Percentiles rank a stretch among this genome's conserved stretches.
phyloP scores from a whole-genome alignment of 2,797 vertebrate species.

The Limnodromus scolopaceus region DNA sequence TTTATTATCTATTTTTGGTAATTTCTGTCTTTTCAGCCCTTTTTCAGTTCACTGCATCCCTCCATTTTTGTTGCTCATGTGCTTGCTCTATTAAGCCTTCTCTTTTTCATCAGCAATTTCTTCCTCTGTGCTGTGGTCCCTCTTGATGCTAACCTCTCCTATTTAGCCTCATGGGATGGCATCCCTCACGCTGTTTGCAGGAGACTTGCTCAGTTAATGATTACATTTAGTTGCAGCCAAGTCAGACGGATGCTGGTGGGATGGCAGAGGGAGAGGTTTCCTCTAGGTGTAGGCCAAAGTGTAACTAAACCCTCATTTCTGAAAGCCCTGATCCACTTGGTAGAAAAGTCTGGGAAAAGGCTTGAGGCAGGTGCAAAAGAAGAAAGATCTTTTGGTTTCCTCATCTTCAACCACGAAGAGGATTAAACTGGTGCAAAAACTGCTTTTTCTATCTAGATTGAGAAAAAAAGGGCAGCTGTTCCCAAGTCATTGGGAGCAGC shows the following conservation, averaged over 20 bases:
- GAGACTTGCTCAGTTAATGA: not conserved
- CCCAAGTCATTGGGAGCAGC: not conserved
- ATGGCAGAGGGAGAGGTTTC: not conserved
- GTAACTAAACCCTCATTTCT: not conserved
- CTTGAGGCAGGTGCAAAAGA: not conserved
- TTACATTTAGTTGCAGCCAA: not conserved
- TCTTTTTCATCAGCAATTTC: not conserved
- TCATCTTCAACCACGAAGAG: not conserved
- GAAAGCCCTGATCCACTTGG: not conserved
- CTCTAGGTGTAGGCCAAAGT: not conserved
- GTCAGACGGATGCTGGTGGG: not conserved
- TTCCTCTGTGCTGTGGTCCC: not conserved
- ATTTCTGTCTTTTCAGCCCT: not conserved
- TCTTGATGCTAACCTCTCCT: not conserved
- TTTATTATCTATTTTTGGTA: not conserved
- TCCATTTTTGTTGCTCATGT: not conserved
- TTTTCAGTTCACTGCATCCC: not conserved
- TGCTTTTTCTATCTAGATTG: not conserved
- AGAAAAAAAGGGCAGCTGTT: not conserved
- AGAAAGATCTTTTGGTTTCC: not conserved
- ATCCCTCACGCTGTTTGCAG: not conserved
- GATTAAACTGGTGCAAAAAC: not conserved
- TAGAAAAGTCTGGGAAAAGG: not conserved
- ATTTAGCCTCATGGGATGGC: not conserved
- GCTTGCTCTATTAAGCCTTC: not conserved